phyloP scores from a whole-genome alignment of 2,113 vertebrate genomes.

The Pterocles burchelli region DNA sequence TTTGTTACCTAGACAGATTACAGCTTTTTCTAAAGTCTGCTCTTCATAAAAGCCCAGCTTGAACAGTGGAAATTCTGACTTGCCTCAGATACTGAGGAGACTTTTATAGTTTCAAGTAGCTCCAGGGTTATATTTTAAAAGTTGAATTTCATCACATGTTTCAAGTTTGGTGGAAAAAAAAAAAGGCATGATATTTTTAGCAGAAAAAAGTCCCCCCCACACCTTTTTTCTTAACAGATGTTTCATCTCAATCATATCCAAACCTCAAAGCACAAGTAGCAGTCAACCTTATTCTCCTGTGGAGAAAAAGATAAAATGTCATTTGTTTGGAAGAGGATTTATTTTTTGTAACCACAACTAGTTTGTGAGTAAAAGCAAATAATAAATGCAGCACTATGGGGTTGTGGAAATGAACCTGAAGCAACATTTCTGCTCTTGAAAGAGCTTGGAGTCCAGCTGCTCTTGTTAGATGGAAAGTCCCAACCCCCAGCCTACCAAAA shows the following conservation, averaged over 20 bases:
- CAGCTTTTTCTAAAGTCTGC: slow-evolving; percentile 72
- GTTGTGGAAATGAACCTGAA: slow-evolving; percentile 65
- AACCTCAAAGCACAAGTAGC: slow-evolving; percentile 66
- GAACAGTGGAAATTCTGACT: slow-evolving; percentile 78
- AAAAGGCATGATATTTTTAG: slow-evolving; percentile 71
- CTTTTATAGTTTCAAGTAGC: slow-evolving; percentile 78
- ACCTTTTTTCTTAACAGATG: slow-evolving; percentile 64
- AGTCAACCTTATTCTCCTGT: slow-evolving; percentile 61
- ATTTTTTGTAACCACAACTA: slow-evolving; percentile 24
- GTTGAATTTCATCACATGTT: slow-evolving; percentile 75
- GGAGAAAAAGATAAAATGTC: slow-evolving; percentile 58
- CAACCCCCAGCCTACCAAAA: neutral
- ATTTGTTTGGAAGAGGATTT: slow-evolving; percentile 43
- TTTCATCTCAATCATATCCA: slow-evolving; percentile 68
- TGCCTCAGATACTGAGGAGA: slow-evolving; percentile 72
- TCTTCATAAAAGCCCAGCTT: slow-evolving; percentile 75
- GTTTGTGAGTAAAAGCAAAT: slow-evolving; percentile 58
- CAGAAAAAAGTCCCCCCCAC: neutral
- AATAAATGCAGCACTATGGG: slow-evolving; percentile 21
- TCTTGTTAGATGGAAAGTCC: slow-evolving; percentile 44
- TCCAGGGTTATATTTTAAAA: slow-evolving; percentile 77
- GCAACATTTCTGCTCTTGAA: slow-evolving; percentile 58
- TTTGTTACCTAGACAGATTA: slow-evolving; percentile 74
- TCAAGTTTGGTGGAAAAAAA: slow-evolving; percentile 55
- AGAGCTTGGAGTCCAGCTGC: slow-evolving; percentile 34